Percentiles rank a stretch among this genome's conserved stretches.
Conservation (phyloP, 2,113 vertebrate genomes). For the Daphoenositta chrysoptera region DNA sequence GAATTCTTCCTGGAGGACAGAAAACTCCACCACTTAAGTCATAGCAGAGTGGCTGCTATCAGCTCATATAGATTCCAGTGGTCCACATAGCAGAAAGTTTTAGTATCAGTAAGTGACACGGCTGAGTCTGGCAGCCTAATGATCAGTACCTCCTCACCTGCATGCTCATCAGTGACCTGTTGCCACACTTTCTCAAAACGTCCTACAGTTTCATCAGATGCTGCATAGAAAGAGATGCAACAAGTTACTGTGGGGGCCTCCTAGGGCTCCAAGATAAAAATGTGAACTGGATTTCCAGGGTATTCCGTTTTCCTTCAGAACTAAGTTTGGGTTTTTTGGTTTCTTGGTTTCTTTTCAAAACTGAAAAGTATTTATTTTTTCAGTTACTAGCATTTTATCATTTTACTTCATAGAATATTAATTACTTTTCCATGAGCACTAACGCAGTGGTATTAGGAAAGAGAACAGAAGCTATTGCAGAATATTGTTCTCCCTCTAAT, state of each 20-base stretch:
- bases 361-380: neutral
- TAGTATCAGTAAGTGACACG: neutral
- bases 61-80: constrained; percentile 5
- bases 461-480: neutral
- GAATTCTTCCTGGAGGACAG: neutral
- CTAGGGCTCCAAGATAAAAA: neutral
- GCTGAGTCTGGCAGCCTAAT: neutral
- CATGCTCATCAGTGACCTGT: neutral
- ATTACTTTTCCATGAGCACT: neutral
- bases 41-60: neutral
- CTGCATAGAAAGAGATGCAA: neutral
- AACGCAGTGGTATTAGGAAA: neutral
- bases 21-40: neutral
- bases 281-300: neutral
- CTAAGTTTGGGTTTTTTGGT: neutral
- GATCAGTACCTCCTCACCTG: neutral
- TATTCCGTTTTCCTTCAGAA: neutral
- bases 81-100: neutral
- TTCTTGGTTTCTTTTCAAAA: neutral
- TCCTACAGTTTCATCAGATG: neutral
- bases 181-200: neutral
- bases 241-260: neutral
- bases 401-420: neutral
- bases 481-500: neutral
- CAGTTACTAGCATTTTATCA: neutral